Evolutionary conservation across 2,797 vertebrate species (phyloP), one percentile per base, ranked within the genome.

Genomic region (Artibeus lituratus): DNA sequence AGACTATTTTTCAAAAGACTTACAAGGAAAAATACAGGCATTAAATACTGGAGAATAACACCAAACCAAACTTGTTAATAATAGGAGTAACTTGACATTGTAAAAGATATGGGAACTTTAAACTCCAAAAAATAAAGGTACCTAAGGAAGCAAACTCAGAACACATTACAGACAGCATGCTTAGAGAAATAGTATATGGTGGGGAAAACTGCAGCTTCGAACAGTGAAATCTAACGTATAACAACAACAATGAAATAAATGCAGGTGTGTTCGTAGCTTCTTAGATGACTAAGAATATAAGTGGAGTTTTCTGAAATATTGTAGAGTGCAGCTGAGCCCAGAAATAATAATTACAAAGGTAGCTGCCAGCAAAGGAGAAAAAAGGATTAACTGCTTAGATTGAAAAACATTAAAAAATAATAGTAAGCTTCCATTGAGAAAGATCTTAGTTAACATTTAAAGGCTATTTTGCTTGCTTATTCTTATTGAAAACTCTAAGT

Each of bases 1-100:
- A 98, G 97, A 98, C 98, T 98, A 98, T 98, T 98, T 98, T 98
- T 96, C 97, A 98, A 98, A 97, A 97, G 98, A 98, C 97, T 98
- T 98, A 97, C 84, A 74, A 93, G 98, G 95, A 94, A 96, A 98
- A 98, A 98, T 97, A 97, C 95, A 96, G 95, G 51, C 91, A 90
- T 98, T 98, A 98, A 98, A 97, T 97, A 95, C 95, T 94, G 67
- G 65, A 96, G 86, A 95, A 95, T 89, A 90, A 97, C 94, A 95
- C 91, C 96, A 94, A 97, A 92, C 69, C 76, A 87, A 98, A 98
- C 62, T 96, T 94, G 76, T 90, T 81, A 91, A 74, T 94, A 72
- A 87, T 77, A 78, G 39, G 51, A 91, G 42, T 85, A 85, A 87
- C 12, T 32, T 62, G 39, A 69, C 37, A 72, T 77, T 90, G 37